Conservation (phyloP, 1,140 invertebrate species). For the Drosophila auraria region DNA sequence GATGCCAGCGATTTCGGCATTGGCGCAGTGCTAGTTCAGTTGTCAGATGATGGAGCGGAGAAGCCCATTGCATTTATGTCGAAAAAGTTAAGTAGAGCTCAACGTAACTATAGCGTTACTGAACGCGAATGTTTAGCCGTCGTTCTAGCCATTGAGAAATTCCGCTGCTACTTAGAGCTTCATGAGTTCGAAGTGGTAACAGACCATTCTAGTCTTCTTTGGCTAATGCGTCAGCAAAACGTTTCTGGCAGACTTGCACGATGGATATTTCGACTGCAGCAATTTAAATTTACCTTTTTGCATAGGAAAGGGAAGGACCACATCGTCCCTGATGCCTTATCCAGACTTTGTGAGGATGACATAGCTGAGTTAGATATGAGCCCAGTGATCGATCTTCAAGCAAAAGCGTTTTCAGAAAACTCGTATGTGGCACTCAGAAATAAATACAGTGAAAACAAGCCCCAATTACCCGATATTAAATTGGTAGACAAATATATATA, state of each 20-base stretch:
- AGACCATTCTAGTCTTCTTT: no score
- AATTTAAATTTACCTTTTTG: no score
- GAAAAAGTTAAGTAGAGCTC: not conserved
- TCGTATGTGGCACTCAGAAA: not conserved
- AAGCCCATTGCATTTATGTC: not conserved
- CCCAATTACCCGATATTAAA: not conserved
- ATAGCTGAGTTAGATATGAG: no score
- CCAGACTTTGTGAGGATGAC: no score
- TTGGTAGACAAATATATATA: not conserved
- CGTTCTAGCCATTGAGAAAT: no score
- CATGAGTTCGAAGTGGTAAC: no score
- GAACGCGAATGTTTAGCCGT: not conserved
- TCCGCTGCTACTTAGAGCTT: no score
- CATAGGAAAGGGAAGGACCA: no score
- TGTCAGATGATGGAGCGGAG: not conserved
- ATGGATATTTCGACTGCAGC: no score
- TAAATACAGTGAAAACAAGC: not conserved
- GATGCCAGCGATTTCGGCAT: not conserved
- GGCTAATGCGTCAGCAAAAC: no score
- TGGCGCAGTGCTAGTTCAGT: not conserved
- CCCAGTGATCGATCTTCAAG: not conserved
- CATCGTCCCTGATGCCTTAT: no score
- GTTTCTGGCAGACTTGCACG: no score
- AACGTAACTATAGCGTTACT: conserved; percentile 1
- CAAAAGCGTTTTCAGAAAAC: not conserved